Evolutionary conservation across 2,113 vertebrate genomes (phyloP), one percentile per base, ranked within the genome.

Genomic region (Melospiza melodia): DNA sequence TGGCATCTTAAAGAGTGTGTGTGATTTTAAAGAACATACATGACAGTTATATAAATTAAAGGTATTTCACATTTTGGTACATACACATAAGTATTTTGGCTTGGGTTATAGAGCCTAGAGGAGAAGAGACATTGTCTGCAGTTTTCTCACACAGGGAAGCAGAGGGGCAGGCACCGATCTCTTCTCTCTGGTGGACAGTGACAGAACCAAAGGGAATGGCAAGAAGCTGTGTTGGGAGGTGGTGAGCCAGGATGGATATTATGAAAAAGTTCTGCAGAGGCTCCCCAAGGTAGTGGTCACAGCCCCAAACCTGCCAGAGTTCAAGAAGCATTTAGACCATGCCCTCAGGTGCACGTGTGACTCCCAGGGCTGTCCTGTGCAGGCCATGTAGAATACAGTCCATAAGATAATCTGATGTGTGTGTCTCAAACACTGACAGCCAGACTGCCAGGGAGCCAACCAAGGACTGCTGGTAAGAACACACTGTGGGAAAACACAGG

Each of bases 31-130:
- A 82, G 27, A 59, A 65, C 7, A 76, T 14, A 67, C 1, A 13
- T 5, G 33, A 54, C 4, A 59, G 11, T 58, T 30, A 35, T 0
- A 2, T 2, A 52, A 39, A 13, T 73, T 31, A 30, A 63, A 69
- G 6, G 2, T 20, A 28, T 5, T 58, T 73, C 20, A 6, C 48
- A 23, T 44, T 86, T 79, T 66, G 31, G 33, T 63, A 75, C 0
- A 5, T 22, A 63, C 9, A 52, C 0, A 0, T 4, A 68, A 69
- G 33, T 43, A 84, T 43, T 55, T 62, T 69, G 30, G 12, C 21
- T 69, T 69, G 25, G 48, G 10, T 62, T 35, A 55, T 2, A 62
- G 8, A 69, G 22, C 41, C 62, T 48, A 67, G 44, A 66, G 15
- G 49, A 66, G 16, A 46, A 10, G 12, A 89, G 11, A 41, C 0